Conservation (phyloP, 2,797 vertebrate species). For the Microhierax caerulescens region DNA sequence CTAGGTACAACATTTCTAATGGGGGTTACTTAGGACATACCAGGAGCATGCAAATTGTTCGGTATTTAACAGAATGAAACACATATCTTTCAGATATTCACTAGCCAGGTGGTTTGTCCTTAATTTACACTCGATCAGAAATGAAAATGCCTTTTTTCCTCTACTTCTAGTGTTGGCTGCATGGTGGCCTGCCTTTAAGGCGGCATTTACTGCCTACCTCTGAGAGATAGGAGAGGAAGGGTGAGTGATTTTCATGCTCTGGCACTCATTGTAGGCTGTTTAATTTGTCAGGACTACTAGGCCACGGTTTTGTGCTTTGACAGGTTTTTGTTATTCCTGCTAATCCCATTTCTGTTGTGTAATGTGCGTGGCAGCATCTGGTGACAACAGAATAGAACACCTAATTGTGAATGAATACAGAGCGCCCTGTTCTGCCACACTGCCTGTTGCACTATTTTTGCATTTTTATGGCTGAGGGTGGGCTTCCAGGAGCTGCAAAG, state of each 20-base stretch:
- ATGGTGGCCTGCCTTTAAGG: slow-evolving; percentile 44
- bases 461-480: slow-evolving; percentile 67
- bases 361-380: slow-evolving; percentile 71
- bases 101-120: not conserved
- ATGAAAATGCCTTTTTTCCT: not conserved
- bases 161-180: not conserved
- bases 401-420: slow-evolving; percentile 71
- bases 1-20: not conserved
- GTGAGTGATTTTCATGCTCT: slow-evolving; percentile 68
- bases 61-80: not conserved
- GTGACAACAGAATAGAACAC: slow-evolving; percentile 72
- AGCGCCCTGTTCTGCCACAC: slow-evolving; percentile 60
- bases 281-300: slow-evolving; percentile 70
- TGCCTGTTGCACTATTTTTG: slow-evolving; percentile 67
- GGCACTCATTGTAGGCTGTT: slow-evolving; percentile 62
- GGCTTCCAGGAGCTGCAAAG: slow-evolving; percentile 58
- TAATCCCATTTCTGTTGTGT: slow-evolving; percentile 73
- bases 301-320: slow-evolving; percentile 67
- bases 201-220: slow-evolving; percentile 36
- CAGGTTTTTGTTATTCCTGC: slow-evolving; percentile 69
- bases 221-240: slow-evolving; percentile 58
- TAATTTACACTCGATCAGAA: not conserved
- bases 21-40: not conserved
- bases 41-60: not conserved
- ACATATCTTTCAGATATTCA: not conserved